These are phyloP conservation scores for Drosophila pegasa DNA, from an alignment of 2,888 invertebrate genomes.

Conservation along the genomic window DNA sequence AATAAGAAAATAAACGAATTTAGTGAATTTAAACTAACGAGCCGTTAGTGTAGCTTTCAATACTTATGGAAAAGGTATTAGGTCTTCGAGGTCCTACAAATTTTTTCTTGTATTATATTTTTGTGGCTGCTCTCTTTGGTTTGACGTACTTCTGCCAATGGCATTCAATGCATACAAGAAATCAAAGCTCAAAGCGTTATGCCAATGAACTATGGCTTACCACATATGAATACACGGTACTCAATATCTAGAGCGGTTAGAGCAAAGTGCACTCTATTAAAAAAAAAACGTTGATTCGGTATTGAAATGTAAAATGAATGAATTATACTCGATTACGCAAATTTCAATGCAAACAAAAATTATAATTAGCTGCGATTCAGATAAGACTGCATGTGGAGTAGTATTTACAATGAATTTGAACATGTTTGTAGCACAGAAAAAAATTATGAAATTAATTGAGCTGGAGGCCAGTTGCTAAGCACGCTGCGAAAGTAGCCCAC, in stretches of 20 bases:
- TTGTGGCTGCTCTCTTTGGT: conserved; percentile 16
- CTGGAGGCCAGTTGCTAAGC: conserved; percentile 3
- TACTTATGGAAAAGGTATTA: conserved; percentile 14
- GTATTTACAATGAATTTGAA: not conserved
- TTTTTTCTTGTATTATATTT: not conserved
- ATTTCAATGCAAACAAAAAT: too few relatives aligned
- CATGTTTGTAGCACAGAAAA: not conserved
- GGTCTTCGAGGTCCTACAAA: not conserved
- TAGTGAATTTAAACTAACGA: not conserved
- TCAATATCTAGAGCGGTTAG: not conserved
- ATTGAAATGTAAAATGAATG: not conserved
- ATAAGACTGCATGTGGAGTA: not conserved
- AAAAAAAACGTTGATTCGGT: not conserved
- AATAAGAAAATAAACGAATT: not conserved
- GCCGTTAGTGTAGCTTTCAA: not conserved
- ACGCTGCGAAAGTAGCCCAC: conserved; percentile 21
- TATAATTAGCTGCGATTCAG: not conserved
- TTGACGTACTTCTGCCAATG: conserved; percentile 14
- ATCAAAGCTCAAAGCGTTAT: conserved; percentile 42
- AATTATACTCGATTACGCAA: not conserved
- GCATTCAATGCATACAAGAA: conserved; percentile 20
- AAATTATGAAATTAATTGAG: not conserved
- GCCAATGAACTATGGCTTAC: conserved; percentile 24
- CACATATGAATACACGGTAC: not conserved
- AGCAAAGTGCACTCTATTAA: not conserved